These are phyloP conservation scores for Oikopleura vanhoeffeni DNA, from an alignment of 23 tunicate genomes.

Conservation along the genomic window DNA sequence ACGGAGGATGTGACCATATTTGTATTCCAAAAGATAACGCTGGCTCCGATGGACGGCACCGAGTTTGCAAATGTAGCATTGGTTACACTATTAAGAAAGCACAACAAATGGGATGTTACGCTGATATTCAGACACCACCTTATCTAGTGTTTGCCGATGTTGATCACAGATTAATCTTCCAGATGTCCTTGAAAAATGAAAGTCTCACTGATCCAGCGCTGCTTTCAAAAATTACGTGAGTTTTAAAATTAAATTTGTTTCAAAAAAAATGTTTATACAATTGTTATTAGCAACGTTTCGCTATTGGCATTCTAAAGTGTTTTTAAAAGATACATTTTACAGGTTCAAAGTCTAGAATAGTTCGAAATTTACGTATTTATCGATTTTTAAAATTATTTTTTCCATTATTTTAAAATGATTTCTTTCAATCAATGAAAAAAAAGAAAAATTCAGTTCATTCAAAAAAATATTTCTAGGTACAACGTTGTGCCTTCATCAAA, in stretches of 20 bases:
- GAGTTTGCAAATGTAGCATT: background rate
- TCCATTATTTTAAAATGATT: no score
- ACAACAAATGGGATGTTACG: constrained; percentile 5
- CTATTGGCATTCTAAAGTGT: no score
- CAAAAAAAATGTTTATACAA: no score
- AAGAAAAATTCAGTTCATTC: no score
- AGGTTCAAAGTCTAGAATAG: no score
- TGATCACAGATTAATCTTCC: constrained; percentile 5
- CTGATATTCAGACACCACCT: background rate
- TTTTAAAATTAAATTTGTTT: no score
- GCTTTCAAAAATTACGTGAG: no score
- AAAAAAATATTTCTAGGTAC: background rate
- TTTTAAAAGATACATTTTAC: no score
- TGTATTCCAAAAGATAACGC: background rate
- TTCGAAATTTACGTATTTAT: no score
- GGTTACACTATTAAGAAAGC: background rate
- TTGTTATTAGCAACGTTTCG: no score
- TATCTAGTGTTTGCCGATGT: constrained; percentile 8
- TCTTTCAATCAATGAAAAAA: no score
- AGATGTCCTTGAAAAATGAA: background rate
- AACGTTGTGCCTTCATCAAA: background rate
- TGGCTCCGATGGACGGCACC: background rate
- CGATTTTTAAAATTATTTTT: no score
- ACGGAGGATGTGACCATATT: background rate
- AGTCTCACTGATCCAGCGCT: background rate